Evolutionary conservation across 2,888 invertebrate genomes (phyloP).

Genomic region (Drosophila picticornis): DNA sequence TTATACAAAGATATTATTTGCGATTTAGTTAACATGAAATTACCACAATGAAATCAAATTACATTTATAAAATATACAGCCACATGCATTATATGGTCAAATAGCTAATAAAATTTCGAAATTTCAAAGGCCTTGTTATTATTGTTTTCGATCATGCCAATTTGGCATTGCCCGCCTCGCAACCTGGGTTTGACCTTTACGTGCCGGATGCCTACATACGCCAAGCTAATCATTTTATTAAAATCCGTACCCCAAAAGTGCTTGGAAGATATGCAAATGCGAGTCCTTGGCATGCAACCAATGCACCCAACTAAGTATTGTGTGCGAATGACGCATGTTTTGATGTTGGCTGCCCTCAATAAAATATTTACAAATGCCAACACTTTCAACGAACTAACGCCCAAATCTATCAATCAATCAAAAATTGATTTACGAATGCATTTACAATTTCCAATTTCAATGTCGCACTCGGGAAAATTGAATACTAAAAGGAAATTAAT

Average conservation of each 20-base stretch:
- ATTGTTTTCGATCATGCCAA: conserved; percentile 46
- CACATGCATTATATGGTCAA: conserved; percentile 63
- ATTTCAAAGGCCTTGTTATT: conserved; percentile 47
- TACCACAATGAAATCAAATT: conserved; percentile 63
- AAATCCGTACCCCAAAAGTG: conserved; percentile 39
- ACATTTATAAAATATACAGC: conserved; percentile 52
- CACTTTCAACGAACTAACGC: conserved; percentile 46
- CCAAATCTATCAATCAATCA: conserved; percentile 71
- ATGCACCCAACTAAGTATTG: not conserved
- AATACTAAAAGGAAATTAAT: conserved; percentile 52
- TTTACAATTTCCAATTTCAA: conserved; percentile 50
- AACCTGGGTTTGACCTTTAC: conserved; percentile 63
- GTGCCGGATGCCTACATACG: conserved; percentile 57
- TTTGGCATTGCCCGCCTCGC: conserved; percentile 38
- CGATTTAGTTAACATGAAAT: conserved; percentile 66
- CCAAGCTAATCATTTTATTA: conserved; percentile 58
- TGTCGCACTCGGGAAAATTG: conserved; percentile 39
- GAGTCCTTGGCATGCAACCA: conserved; percentile 43
- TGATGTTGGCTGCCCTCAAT: conserved; percentile 33
- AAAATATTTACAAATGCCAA: conserved; percentile 74
- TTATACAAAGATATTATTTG: conserved; percentile 37
- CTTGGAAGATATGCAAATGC: conserved; percentile 59
- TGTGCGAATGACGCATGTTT: conserved; percentile 33
- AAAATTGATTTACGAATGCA: conserved; percentile 29
- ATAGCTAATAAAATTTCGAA: conserved; percentile 77